Percentiles rank a stretch among this genome's conserved stretches.
Conservation (phyloP, 2,888 invertebrate species). For the Nowickia ferox region DNA sequence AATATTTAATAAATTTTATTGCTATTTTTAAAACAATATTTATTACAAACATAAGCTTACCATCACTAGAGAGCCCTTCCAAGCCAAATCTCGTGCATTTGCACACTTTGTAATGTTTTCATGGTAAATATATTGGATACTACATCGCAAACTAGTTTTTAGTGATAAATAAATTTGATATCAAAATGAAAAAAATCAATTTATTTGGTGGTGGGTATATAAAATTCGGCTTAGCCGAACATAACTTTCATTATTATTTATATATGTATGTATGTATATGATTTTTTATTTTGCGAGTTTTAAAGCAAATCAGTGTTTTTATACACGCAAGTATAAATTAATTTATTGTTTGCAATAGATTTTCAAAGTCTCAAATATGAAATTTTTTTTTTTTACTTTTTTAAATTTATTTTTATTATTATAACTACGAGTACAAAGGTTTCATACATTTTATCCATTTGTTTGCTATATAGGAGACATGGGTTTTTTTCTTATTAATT, state of each 20-base stretch:
- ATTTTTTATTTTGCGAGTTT: slow-evolving; percentile 51
- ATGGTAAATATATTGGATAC: background rate
- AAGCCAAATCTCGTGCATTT: no score
- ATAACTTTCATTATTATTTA: background rate
- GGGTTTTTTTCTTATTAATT: slow-evolving; percentile 35
- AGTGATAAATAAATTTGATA: background rate
- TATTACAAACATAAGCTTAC: no score
- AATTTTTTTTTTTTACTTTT: slow-evolving; percentile 11
- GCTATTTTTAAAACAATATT: no score
- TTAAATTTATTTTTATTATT: slow-evolving; percentile 27
- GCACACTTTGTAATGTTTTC: background rate
- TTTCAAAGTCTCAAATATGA: slow-evolving; percentile 43
- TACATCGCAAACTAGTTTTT: background rate
- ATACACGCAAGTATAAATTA: slow-evolving; percentile 34
- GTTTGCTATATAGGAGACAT: slow-evolving; percentile 56
- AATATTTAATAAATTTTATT: no score
- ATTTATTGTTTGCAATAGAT: slow-evolving; percentile 10
- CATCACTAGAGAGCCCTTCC: no score
- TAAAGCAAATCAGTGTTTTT: slow-evolving; percentile 48
- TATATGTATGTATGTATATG: no score
- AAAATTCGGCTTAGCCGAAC: slow-evolving; percentile 19
- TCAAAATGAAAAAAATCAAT: background rate
- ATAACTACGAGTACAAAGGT: slow-evolving; percentile 60
- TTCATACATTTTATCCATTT: slow-evolving; percentile 43
- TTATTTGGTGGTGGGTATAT: slow-evolving; percentile 2